These are phyloP conservation scores for Choloepus hoffmanni DNA, from an alignment of 2,113 vertebrate genomes.

Conservation along the genomic window DNA sequence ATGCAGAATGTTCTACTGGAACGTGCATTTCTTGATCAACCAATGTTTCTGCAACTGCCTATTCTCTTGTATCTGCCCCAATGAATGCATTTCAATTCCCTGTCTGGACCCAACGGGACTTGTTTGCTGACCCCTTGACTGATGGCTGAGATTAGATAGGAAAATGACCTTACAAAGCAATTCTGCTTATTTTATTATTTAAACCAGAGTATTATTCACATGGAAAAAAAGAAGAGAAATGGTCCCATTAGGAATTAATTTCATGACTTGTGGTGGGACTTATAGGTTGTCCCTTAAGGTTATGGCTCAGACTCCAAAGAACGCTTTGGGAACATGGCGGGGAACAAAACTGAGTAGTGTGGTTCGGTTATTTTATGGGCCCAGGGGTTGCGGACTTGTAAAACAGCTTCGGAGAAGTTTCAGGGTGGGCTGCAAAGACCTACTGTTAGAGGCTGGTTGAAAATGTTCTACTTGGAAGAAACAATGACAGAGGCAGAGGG, in stretches of 20 bases:
- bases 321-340: background rate
- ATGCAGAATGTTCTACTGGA: background rate
- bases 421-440: background rate
- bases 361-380: background rate
- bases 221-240: background rate
- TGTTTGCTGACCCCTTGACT: background rate
- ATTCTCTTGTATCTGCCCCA: background rate
- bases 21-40: background rate
- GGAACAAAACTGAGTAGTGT: background rate
- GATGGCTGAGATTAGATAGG: slow-evolving; percentile 3
- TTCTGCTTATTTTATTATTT: background rate
- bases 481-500: background rate
- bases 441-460: background rate
- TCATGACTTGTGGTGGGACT: background rate
- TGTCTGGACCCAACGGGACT: background rate
- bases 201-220: background rate
- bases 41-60: background rate
- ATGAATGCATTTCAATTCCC: background rate
- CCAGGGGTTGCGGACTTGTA: background rate
- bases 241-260: background rate
- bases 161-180: background rate
- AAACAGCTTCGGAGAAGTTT: background rate
- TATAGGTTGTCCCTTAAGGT: background rate
- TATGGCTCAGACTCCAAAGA: background rate
- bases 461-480: background rate